Percentiles rank a stretch among this genome's conserved stretches.
These are phyloP conservation scores for Aleiodes sp. DNA, from an alignment of 1,140 invertebrate genomes.

Conservation along the genomic window DNA sequence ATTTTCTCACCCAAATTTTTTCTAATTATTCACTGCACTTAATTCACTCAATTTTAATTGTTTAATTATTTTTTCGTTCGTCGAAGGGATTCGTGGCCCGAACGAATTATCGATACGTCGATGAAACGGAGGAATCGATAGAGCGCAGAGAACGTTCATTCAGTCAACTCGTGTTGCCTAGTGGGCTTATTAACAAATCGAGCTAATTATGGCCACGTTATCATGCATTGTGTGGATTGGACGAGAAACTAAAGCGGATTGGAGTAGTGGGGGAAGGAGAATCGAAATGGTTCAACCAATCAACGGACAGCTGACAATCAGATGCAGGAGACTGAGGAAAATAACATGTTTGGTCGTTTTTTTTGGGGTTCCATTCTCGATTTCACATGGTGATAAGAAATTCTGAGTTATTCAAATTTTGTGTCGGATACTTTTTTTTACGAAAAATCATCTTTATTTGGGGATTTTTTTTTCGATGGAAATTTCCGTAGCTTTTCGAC, in stretches of 20 bases:
- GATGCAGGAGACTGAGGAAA: conserved; percentile 46
- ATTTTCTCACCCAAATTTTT: too few relatives aligned
- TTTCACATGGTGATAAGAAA: too few relatives aligned
- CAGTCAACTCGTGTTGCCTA: conserved; percentile 20
- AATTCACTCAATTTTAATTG: background rate
- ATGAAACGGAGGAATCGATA: background rate
- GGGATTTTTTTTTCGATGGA: too few relatives aligned
- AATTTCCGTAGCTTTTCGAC: too few relatives aligned
- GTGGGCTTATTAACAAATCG: conserved; percentile 59
- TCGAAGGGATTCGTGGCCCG: background rate
- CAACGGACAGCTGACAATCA: conserved; percentile 45
- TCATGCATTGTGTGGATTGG: conserved; percentile 53
- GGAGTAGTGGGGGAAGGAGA: conserved; percentile 49
- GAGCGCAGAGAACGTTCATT: background rate
- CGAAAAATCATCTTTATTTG: too few relatives aligned
- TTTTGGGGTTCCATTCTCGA: too few relatives aligned
- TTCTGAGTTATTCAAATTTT: too few relatives aligned
- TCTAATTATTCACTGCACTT: too few relatives aligned
- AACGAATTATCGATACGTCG: background rate
- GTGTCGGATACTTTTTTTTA: too few relatives aligned
- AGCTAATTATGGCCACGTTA: conserved; percentile 61
- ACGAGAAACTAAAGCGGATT: conserved; percentile 23
- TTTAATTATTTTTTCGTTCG: too few relatives aligned
- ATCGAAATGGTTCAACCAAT: conserved; percentile 46
- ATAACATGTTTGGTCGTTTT: too few relatives aligned